Conservation (phyloP, 1,140 invertebrate genomes). For the Caenorhabditis remanei region DNA sequence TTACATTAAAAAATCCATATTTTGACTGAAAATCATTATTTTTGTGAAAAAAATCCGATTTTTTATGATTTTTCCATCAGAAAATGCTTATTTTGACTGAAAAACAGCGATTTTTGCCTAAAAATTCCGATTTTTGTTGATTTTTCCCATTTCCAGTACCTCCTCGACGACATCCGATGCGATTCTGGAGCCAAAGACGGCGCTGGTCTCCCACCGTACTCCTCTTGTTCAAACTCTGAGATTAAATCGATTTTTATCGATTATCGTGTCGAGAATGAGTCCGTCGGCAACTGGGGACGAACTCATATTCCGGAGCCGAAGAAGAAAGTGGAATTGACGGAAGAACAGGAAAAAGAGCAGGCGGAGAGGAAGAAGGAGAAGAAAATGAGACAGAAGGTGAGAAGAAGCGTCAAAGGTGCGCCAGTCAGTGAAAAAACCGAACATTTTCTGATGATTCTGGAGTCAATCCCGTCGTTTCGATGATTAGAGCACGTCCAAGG, state of each 20-base stretch:
- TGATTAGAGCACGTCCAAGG: too few relatives aligned
- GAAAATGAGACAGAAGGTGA: conserved; percentile 55
- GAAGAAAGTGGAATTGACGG: conserved; percentile 50
- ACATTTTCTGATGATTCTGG: not conserved
- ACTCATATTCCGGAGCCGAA: conserved; percentile 56
- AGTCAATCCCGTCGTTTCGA: too few relatives aligned
- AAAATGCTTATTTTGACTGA: too few relatives aligned
- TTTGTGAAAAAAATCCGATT: too few relatives aligned
- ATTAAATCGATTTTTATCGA: conserved; percentile 51
- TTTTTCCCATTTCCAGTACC: conserved; percentile 37
- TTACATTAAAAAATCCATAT: too few relatives aligned
- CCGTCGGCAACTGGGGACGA: conserved; percentile 8
- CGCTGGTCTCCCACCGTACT: conserved; percentile 21
- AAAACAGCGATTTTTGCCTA: too few relatives aligned
- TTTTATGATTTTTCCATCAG: too few relatives aligned
- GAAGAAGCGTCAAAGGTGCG: not conserved
- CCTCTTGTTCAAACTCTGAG: not conserved
- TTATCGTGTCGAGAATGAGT: conserved; percentile 42
- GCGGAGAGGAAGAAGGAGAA: conserved; percentile 63
- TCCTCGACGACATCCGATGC: conserved; percentile 49
- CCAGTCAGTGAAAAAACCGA: not conserved
- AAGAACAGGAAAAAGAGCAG: conserved; percentile 50
- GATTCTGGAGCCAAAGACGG: conserved; percentile 53
- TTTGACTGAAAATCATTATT: too few relatives aligned
- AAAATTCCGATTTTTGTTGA: too few relatives aligned